Evolutionary conservation across 2,113 vertebrate species (phyloP).

Genomic region (Gorsachius goisagi): DNA sequence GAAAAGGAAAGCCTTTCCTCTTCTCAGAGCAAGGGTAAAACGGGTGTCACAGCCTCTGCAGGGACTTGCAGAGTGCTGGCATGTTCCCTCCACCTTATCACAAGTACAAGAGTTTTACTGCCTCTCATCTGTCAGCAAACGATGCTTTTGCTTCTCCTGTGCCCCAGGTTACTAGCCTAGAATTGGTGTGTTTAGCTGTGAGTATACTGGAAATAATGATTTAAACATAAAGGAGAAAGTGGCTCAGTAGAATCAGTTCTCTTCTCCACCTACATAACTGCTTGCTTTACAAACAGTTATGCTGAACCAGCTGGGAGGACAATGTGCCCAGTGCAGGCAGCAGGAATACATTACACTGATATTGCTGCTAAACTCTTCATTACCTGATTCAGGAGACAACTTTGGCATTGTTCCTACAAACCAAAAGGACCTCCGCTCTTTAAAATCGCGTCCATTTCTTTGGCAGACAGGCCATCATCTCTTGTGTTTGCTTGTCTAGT

Average conservation of each 20-base stretch:
- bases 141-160: not conserved
- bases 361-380: not conserved
- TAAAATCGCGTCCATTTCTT: not conserved
- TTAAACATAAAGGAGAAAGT: not conserved
- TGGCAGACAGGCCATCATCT: not conserved
- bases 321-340: not conserved
- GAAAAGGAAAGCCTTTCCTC: not conserved
- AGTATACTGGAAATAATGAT: not conserved
- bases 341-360: not conserved
- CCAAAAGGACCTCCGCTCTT: not conserved
- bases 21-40: not conserved
- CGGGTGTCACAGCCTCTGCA: not conserved
- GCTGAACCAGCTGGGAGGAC: constrained; percentile 15
- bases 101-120: not conserved
- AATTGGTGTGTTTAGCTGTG: not conserved
- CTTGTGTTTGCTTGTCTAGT: not conserved
- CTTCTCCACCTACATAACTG: not conserved
- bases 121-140: not conserved
- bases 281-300: not conserved
- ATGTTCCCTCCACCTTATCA: not conserved
- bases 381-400: not conserved
- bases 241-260: not conserved
- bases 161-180: not conserved
- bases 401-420: not conserved
- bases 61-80: not conserved